Evolutionary conservation across 2,113 vertebrate genomes (phyloP).

Genomic region (Oreochromis spilurus): DNA sequence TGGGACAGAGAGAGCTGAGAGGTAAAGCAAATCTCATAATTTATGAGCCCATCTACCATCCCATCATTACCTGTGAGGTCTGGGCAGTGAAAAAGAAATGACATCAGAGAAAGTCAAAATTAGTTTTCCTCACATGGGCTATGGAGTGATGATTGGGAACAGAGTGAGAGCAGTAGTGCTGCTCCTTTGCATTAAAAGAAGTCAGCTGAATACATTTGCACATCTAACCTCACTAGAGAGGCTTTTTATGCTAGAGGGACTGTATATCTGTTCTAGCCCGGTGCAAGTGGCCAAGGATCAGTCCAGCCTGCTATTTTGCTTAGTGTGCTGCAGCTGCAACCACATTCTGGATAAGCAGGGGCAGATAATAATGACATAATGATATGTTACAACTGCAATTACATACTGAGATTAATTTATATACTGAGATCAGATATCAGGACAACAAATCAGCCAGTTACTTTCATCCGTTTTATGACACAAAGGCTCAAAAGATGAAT

Average conservation of each 20-base stretch:
- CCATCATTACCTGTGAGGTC: background rate
- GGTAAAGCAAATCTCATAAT: background rate
- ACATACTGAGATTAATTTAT: background rate
- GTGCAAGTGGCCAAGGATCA: background rate
- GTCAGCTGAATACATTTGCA: background rate
- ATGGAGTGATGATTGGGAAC: background rate
- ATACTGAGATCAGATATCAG: background rate
- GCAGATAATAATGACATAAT: background rate
- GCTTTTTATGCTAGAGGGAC: background rate
- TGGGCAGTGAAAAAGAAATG: background rate
- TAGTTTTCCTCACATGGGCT: background rate
- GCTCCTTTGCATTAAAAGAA: background rate
- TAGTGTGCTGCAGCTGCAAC: background rate
- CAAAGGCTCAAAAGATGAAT: background rate
- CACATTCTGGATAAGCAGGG: background rate
- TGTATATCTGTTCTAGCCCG: background rate
- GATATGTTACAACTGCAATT: background rate
- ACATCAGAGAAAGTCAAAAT: background rate
- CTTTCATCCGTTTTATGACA: background rate
- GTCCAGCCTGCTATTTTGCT: background rate
- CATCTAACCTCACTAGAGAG: background rate
- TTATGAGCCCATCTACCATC: background rate
- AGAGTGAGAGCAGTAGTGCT: background rate
- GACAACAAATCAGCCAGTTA: background rate
- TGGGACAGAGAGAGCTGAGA: background rate